These are phyloP conservation scores for Caracal caracal DNA, from an alignment of 2,113 vertebrate genomes.

Conservation along the genomic window DNA sequence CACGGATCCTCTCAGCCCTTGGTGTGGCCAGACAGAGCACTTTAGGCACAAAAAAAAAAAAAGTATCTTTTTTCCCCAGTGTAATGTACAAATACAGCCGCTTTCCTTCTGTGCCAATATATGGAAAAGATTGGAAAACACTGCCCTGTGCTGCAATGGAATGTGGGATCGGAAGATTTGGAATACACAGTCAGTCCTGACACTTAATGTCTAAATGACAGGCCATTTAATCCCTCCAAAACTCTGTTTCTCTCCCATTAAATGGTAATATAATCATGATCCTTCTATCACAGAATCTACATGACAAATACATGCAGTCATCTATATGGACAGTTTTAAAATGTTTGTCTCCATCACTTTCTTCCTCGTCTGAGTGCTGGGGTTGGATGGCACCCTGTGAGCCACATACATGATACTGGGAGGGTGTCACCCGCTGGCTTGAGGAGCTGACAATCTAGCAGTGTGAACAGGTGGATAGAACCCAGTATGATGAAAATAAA, in stretches of 20 bases:
- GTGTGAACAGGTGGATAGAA: not conserved
- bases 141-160: not conserved
- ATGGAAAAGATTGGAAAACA: not conserved
- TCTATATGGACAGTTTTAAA: not conserved
- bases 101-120: not conserved
- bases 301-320: not conserved
- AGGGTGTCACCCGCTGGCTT: not conserved
- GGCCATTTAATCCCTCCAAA: not conserved
- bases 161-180: not conserved
- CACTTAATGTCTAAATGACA: not conserved
- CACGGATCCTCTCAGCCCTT: not conserved
- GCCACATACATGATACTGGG: fast-evolving
- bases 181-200: not conserved
- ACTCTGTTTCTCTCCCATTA: not conserved
- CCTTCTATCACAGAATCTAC: not conserved
- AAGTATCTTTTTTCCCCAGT: not conserved
- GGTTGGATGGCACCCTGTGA: not conserved
- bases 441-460: not conserved
- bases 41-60: not conserved
- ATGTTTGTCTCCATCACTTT: not conserved
- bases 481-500: not conserved
- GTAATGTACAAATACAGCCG: not conserved
- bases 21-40: not conserved
- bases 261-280: not conserved
- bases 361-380: not conserved